phyloP scores from a whole-genome alignment of 2,113 vertebrate species.

The Corynorhinus townsendii region DNA sequence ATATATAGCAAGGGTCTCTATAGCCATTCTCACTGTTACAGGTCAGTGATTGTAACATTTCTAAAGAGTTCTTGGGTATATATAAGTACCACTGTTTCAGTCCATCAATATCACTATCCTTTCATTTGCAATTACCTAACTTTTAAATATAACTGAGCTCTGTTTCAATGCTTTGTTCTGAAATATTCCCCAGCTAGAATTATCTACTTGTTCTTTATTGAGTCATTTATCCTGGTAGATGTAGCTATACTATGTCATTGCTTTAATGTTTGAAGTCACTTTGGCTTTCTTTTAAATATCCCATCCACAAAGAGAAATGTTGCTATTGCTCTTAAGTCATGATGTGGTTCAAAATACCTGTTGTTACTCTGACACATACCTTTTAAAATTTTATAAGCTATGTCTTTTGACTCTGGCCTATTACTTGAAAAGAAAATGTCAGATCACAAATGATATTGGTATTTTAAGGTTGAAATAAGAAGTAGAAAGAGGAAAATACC shows the following conservation, averaged over 20 bases:
- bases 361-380: not conserved
- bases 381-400: slow-evolving; percentile 3
- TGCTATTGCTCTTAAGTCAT: not conserved
- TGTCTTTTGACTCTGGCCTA: not conserved
- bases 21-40: not conserved
- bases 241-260: not conserved
- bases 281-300: not conserved
- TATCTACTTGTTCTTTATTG: not conserved
- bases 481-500: slow-evolving; percentile 10
- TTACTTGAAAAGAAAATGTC: slow-evolving; percentile 17
- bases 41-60: not conserved
- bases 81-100: not conserved
- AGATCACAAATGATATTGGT: not conserved
- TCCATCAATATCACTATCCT: not conserved
- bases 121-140: not conserved
- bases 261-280: slow-evolving; percentile 24
- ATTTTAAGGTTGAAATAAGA: not conserved
- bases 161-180: slow-evolving; percentile 5
- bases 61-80: not conserved
- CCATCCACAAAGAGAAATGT: not conserved
- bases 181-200: not conserved
- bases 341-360: not conserved
- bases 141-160: not conserved
- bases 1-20: not conserved
- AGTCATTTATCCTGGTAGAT: slow-evolving; percentile 1